These are phyloP conservation scores for Pyrgus malvae DNA, from an alignment of 2,888 invertebrate genomes.

Conservation along the genomic window DNA sequence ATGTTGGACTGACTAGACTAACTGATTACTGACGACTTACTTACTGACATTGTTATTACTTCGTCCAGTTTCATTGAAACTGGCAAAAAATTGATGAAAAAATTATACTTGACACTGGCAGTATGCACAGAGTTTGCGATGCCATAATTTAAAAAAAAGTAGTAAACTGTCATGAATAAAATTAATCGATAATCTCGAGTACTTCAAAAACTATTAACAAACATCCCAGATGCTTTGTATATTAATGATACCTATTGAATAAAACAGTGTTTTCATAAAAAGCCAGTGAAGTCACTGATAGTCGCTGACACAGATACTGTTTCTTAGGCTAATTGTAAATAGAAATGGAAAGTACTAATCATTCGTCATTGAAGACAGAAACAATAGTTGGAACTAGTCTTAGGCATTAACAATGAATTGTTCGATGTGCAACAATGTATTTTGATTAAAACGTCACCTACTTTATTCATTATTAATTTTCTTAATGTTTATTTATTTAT, in stretches of 20 bases:
- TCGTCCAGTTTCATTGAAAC: too few relatives aligned
- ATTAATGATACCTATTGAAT: neutral
- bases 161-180: too few relatives aligned
- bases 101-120: too few relatives aligned
- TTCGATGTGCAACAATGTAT: neutral
- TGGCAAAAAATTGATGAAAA: too few relatives aligned
- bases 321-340: constrained; percentile 21
- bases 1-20: too few relatives aligned
- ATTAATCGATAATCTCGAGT: too few relatives aligned
- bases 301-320: constrained; percentile 22
- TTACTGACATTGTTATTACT: too few relatives aligned
- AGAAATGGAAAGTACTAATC: constrained; percentile 24
- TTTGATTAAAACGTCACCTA: neutral
- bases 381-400: constrained; percentile 18
- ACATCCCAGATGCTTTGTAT: neutral
- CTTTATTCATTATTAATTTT: too few relatives aligned
- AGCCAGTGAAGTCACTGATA: constrained; percentile 2
- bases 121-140: too few relatives aligned
- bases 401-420: neutral
- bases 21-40: too few relatives aligned
- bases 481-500: too few relatives aligned
- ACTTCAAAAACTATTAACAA: neutral
- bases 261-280: constrained; percentile 1
- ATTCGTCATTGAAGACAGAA: constrained; percentile 11
- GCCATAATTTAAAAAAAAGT: too few relatives aligned